Percentiles rank a stretch among this genome's conserved stretches.
Conservation (phyloP, 2,797 vertebrate species). For the Perdix hodgsoniae region DNA sequence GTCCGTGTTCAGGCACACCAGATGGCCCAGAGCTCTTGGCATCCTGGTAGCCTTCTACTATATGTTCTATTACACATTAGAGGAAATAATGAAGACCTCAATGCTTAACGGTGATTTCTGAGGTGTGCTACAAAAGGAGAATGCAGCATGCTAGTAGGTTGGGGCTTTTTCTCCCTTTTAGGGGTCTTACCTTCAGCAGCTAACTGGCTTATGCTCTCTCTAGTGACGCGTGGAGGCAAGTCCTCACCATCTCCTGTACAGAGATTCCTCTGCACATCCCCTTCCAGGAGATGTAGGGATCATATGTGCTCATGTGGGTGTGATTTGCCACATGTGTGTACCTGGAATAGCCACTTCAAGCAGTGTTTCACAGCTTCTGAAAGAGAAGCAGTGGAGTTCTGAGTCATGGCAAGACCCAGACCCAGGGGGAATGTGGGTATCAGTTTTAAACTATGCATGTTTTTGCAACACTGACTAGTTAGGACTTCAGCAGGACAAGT, state of each 20-base stretch:
- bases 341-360: background rate
- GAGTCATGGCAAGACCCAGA: background rate
- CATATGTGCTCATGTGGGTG: fast-evolving
- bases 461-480: background rate
- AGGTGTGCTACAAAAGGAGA: fast-evolving
- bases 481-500: background rate
- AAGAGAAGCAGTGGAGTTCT: too few relatives aligned
- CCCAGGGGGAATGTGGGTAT: background rate
- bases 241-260: background rate
- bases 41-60: background rate
- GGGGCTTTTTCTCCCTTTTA: background rate
- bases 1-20: background rate
- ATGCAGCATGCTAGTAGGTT: background rate
- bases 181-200: background rate
- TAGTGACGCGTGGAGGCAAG: fast-evolving
- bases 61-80: fast-evolving
- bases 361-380: background rate
- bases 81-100: background rate
- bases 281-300: background rate
- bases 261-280: background rate
- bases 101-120: background rate
- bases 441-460: background rate
- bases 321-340: background rate
- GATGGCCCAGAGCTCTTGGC: background rate
- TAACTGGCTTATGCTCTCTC: background rate